A percentile compares a stretch with the other conserved stretches of the same genome.
Conservation (phyloP, 2,113 vertebrate species). For the Phylloscopus trochilus region DNA sequence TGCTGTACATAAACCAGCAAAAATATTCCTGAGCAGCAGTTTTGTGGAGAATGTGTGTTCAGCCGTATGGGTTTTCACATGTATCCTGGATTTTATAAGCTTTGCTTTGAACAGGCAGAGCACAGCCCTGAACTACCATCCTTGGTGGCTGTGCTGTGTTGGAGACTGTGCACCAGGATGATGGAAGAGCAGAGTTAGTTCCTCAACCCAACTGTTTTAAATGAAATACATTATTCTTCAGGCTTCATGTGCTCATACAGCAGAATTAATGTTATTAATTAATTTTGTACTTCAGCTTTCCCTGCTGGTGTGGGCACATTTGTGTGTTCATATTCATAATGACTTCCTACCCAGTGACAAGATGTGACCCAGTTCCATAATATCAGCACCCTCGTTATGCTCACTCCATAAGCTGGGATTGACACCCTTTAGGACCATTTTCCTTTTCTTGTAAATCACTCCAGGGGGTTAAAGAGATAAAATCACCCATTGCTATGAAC, state of each 20-base stretch:
- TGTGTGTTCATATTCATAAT: background rate
- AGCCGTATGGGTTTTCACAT: background rate
- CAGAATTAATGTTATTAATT: background rate
- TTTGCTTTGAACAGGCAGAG: background rate
- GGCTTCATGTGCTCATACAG: background rate
- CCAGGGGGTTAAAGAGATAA: background rate
- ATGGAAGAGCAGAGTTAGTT: background rate
- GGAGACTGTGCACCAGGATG: background rate
- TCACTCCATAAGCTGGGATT: background rate
- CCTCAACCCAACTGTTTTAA: background rate
- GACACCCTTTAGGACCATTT: background rate
- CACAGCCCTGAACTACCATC: background rate
- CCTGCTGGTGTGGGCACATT: background rate
- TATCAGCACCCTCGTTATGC: background rate
- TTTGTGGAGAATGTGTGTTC: background rate
- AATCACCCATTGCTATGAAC: background rate
- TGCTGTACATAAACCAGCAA: background rate
- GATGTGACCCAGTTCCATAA: background rate
- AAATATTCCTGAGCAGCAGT: background rate
- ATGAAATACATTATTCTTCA: background rate
- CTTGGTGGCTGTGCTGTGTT: background rate
- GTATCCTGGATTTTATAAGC: background rate
- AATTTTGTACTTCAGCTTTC: background rate
- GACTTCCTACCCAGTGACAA: background rate
- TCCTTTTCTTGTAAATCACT: background rate